Evolutionary conservation across 2,888 invertebrate genomes (phyloP).

Genomic region (Dicyrtomina minuta): DNA sequence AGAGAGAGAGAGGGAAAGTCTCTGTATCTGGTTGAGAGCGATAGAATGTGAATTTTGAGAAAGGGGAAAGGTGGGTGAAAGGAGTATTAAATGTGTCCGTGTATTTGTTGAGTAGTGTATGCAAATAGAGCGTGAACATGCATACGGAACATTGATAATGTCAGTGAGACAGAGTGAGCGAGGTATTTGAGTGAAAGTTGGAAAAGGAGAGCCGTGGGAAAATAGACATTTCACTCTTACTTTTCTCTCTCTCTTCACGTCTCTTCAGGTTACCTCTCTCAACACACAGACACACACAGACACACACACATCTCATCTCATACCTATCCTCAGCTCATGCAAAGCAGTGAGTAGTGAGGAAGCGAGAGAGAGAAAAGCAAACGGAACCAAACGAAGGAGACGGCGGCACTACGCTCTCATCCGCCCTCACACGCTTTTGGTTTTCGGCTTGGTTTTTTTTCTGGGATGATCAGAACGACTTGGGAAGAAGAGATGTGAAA

Average conservation of each 20-base stretch:
- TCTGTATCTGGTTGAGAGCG: too few species aligned
- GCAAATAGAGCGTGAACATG: too few species aligned
- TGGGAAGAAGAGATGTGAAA: too few species aligned
- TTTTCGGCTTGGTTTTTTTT: too few species aligned
- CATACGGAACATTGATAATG: too few species aligned
- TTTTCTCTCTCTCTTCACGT: neutral
- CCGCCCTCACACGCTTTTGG: too few species aligned
- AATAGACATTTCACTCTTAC: constrained; percentile 6
- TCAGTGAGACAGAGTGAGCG: too few species aligned
- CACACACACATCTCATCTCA: constrained; percentile 1
- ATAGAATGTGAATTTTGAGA: neutral
- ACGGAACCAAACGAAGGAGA: neutral
- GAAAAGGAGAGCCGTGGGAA: constrained; percentile 15
- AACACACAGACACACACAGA: too few species aligned
- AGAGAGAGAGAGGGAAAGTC: neutral
- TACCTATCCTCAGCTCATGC: neutral
- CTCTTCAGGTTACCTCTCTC: neutral
- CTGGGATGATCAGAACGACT: too few species aligned
- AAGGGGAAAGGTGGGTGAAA: neutral
- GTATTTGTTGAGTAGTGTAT: too few species aligned
- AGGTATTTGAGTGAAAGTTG: neutral
- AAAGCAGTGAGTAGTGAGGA: constrained; percentile 2
- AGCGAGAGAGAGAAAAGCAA: neutral
- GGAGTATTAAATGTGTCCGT: neutral
- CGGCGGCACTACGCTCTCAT: too few species aligned